A percentile compares a stretch with the other conserved stretches of the same genome.
Conservation (phyloP, 2,113 vertebrate species). For the Bufo bufo region DNA sequence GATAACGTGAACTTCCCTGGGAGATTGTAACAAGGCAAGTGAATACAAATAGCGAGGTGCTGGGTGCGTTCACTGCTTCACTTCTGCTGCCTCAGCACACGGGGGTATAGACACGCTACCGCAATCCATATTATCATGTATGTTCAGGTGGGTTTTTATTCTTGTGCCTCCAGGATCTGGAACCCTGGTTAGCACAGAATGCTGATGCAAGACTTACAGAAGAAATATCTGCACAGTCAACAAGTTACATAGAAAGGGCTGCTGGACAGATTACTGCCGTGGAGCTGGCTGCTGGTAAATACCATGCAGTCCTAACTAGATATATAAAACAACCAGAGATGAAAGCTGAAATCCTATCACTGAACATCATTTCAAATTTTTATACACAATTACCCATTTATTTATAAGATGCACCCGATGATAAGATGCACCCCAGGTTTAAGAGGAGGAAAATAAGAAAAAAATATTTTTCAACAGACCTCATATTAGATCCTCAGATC, state of each 20-base stretch:
- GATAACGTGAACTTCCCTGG: conserved; percentile 61
- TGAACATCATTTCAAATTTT: too few relatives aligned
- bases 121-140: neutral
- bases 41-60: conserved; percentile 60
- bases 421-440: too few relatives aligned
- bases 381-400: too few relatives aligned
- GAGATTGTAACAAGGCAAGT: conserved; percentile 57
- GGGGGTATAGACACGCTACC: neutral
- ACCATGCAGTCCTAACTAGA: neutral
- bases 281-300: neutral
- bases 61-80: neutral
- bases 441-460: too few relatives aligned
- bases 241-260: neutral
- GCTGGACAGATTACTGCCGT: neutral
- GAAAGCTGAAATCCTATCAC: too few relatives aligned
- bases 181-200: neutral
- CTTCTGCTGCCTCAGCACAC: neutral
- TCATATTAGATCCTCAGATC: too few relatives aligned
- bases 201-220: neutral
- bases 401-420: too few relatives aligned
- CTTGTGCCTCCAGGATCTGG: neutral
- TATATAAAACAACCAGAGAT: too few relatives aligned
- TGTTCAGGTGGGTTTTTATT: neutral
- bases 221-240: neutral
- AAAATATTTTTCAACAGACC: too few relatives aligned